Evolutionary conservation across 37 sponge, comb jelly and placozoan species (phyloP), one percentile per base, ranked within the genome.

Genomic region (Cliona cf. orientalis): DNA sequence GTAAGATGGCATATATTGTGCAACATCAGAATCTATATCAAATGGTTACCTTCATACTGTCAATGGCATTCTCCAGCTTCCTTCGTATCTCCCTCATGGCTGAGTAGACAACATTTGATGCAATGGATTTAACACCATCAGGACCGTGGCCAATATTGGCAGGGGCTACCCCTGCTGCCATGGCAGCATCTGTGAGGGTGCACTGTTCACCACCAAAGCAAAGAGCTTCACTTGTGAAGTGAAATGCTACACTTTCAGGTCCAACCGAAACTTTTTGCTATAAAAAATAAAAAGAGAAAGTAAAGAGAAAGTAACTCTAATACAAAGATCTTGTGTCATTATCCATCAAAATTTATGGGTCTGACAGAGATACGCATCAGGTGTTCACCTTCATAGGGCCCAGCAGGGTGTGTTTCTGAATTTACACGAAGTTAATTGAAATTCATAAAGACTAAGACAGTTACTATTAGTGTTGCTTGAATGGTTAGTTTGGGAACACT

Each of bases 151-250:
- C 65, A 40, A 74, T 49, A 46, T 36, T 43, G 17, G 66, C 42
- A 38, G 74, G 65, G 66, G 84, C 80, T 22, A 93, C 72, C 39
- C 91, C 91, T 37, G 91, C 85, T 58, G 88, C 89, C 39, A 94
- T 72, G 66, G 95, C 95, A 78, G 91, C 66, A 71, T 94, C 95
- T 38, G 92, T 91, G 5, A 89, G 64, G 0, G 95, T 94, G 31
- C 81, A 68, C 31, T 45, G 46, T 26, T 75, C 57, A 19, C 95
- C 95, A 72, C 95, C 95, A 72, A 91, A 94, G 45, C 84, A 86
- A 38, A 86, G 80, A 7, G 86, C 89, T 60, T 84, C 71, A 11
- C 36, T 5, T 22, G 42, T 71, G 40, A 91, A 29, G 40, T 58
- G 29, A 44, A 76, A 76, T 5, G 73, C 89, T 46, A 91, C 95